These are phyloP conservation scores for Nyctereutes procyonoides DNA, from an alignment of 2,113 vertebrate genomes.

Conservation along the genomic window DNA sequence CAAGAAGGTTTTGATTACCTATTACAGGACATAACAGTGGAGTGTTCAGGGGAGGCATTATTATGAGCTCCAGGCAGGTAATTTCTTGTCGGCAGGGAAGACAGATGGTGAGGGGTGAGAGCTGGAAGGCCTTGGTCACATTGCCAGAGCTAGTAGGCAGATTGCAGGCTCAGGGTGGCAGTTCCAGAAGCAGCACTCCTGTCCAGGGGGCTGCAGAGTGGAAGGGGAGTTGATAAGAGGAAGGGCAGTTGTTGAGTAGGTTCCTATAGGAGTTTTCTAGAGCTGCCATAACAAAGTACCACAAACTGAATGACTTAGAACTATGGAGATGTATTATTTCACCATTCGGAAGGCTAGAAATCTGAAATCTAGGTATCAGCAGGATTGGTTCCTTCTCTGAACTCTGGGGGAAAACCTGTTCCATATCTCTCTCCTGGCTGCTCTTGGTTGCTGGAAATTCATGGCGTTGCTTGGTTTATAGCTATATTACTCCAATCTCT, in stretches of 20 bases:
- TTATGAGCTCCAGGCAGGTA: not conserved
- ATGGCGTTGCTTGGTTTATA: not conserved
- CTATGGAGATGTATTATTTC: not conserved
- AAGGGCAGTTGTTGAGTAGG: not conserved
- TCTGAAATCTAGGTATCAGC: not conserved
- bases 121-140: not conserved
- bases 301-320: not conserved
- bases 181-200: not conserved
- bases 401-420: no score
- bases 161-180: not conserved
- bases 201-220: not conserved
- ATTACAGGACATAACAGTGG: not conserved
- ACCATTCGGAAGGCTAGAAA: not conserved
- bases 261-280: not conserved
- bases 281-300: not conserved
- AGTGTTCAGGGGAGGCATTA: not conserved
- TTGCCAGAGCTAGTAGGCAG: no score
- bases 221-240: not conserved
- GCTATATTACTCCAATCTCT: not conserved
- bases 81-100: not conserved
- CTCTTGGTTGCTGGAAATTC: no score
- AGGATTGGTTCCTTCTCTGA: not conserved
- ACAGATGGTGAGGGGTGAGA: not conserved
- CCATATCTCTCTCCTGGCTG: not conserved
- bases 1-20: not conserved